Percentiles rank a stretch among this genome's conserved stretches.
Evolutionary conservation across 2,888 invertebrate genomes (phyloP).

Genomic region (Dolichopus griseipennis): DNA sequence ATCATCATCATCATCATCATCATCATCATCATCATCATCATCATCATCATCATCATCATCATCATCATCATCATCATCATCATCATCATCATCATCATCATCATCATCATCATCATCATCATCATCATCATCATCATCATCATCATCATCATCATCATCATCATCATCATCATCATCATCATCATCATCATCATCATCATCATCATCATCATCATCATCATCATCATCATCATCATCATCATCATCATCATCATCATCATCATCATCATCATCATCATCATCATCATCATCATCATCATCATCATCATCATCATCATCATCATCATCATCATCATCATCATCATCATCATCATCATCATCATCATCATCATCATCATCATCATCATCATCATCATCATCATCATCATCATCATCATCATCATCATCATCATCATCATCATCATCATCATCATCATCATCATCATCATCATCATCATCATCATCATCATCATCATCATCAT

Average conservation of each 20-base stretch:
- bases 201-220: slow-evolving; percentile 6
- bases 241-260: slow-evolving; percentile 6
- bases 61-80: slow-evolving; percentile 6
- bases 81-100: slow-evolving; percentile 6
- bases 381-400: slow-evolving; percentile 6
- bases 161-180: slow-evolving; percentile 6
- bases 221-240: slow-evolving; percentile 6
- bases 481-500: slow-evolving; percentile 6
- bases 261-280: slow-evolving; percentile 1
- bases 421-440: slow-evolving; percentile 1
- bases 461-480: slow-evolving; percentile 6
- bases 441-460: slow-evolving; percentile 6
- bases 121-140: slow-evolving; percentile 6
- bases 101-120: slow-evolving; percentile 6
- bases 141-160: slow-evolving; percentile 6
- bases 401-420: slow-evolving; percentile 6
- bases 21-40: slow-evolving; percentile 6
- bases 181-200: slow-evolving; percentile 6
- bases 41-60: slow-evolving; percentile 6
- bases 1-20: slow-evolving; percentile 6
- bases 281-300: slow-evolving; percentile 4
- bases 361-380: slow-evolving; percentile 6
- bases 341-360: slow-evolving; percentile 6
- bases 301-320: slow-evolving; percentile 4
- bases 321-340: slow-evolving; percentile 6